phyloP scores from a whole-genome alignment of 1,140 invertebrate genomes.

The Doryteuthis pealeii region DNA sequence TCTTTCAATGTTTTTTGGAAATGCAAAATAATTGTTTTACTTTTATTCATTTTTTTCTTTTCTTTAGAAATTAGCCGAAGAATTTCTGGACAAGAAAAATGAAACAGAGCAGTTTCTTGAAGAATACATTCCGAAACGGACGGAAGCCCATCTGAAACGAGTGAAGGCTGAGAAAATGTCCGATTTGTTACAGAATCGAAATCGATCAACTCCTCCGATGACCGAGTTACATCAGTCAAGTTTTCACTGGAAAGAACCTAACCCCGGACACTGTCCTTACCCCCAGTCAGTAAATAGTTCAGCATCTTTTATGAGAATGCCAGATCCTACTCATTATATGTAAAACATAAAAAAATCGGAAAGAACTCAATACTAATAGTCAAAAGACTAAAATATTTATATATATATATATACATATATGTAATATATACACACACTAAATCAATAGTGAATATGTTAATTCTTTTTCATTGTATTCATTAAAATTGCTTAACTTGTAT shows the following conservation, averaged over 20 bases:
- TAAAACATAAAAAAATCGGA: neutral
- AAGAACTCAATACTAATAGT: no score
- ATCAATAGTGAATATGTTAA: no score
- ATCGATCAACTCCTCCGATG: neutral
- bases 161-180: constrained; percentile 86
- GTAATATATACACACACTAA: no score
- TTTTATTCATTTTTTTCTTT: constrained; percentile 43
- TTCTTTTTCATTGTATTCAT: no score
- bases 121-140: constrained; percentile 73
- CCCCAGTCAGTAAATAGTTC: neutral
- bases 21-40: no score
- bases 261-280: neutral
- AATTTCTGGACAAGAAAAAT: constrained; percentile 73
- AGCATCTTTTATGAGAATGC: neutral
- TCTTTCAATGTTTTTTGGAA: no score
- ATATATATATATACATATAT: no score
- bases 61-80: constrained; percentile 64
- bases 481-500: no score
- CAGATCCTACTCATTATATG: neutral
- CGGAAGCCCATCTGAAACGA: constrained; percentile 76
- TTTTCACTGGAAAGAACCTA: neutral
- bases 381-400: no score
- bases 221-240: neutral
- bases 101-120: constrained; percentile 79
- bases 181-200: constrained; percentile 67